Evolutionary conservation across 1,140 invertebrate genomes (phyloP).

Genomic region (Drosophila sechellia): DNA sequence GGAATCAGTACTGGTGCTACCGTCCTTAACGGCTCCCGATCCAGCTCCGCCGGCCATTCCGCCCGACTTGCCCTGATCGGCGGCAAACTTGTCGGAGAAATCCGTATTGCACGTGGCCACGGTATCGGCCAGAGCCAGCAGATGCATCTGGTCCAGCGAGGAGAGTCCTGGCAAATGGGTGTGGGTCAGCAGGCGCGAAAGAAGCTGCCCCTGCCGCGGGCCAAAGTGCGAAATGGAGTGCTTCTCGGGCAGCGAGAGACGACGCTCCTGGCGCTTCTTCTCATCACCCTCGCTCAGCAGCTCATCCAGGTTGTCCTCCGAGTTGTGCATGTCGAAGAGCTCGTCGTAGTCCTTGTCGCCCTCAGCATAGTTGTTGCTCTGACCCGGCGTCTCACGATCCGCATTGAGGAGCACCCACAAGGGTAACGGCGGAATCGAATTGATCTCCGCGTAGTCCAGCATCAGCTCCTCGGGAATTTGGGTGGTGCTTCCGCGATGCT

Average conservation of each 20-base stretch:
- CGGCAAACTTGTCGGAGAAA: conserved; percentile 93
- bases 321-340: conserved; percentile 92
- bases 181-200: conserved; percentile 96
- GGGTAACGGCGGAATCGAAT: conserved; percentile 97
- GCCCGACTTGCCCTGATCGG: conserved; percentile 88
- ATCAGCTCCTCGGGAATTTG: conserved; percentile 92
- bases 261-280: conserved; percentile 87
- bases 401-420: conserved; percentile 97
- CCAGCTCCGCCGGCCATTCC: conserved; percentile 83
- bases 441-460: conserved; percentile 97
- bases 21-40: conserved; percentile 89
- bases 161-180: conserved; percentile 98
- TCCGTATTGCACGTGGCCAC: conserved; percentile 96
- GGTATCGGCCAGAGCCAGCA: conserved; percentile 98
- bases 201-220: conserved; percentile 89
- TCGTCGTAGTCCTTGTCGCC: conserved; percentile 92
- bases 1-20: conserved; percentile 90
- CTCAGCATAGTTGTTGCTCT: conserved; percentile 84
- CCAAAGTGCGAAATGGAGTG: conserved; percentile 93
- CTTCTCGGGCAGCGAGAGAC: conserved; percentile 88
- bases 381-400: conserved; percentile 91
- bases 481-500: conserved; percentile 87
- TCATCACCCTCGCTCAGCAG: conserved; percentile 89
- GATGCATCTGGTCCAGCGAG: conserved; percentile 99
- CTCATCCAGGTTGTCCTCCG: conserved; percentile 93